Evolutionary conservation across 1,140 invertebrate species (phyloP), one percentile per base, ranked within the genome.

Genomic region (Eurosta solidaginis): DNA sequence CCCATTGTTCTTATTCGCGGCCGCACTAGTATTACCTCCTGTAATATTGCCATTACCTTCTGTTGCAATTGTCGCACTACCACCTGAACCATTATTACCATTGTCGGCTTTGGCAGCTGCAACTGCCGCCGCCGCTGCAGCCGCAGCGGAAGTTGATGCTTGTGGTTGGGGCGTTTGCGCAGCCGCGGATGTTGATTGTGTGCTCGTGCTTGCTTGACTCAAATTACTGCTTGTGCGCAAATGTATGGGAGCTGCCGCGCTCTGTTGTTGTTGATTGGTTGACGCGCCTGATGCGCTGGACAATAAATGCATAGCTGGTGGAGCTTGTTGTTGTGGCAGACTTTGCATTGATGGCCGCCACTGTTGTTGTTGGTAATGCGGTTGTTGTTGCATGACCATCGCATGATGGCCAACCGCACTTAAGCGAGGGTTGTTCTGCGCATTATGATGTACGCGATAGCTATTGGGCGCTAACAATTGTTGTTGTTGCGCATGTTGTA

Each of bases 221-320:
- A 87, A 63, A 2, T 85, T 85, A 76, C 85, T 87, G 59, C 85
- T 84, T 44, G 82, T 87, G 81, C 85, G 83, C 81, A 87, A 77
- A 75, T 87, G 85, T 54, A 87, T 80, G 0, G 85, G 85, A 4
- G 85, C 85, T 14, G 84, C 49, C 2, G 73, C 76, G 22, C 40
- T 74, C 29, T 45, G 7, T 68, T 75, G 79, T 68, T 81, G 81
- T 68, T 77, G 81, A 22, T 17, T 33, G 22, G 45, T 74, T 12
- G 29, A 5, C 29, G 47, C 20, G 73, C 14, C 22, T 52, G 50
- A 14, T 12, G 40, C 52, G 44, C 25, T 36, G 44, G 42, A n/a
- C 14, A 47, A 33, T 45, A 73, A 59, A 76, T 77, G 20, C 74
- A 45, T 40, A 36, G 78, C 59, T 74, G 73, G 50, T 74, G 74